Conservation (phyloP, 2,888 invertebrate genomes). For the Acronicta aceris region DNA sequence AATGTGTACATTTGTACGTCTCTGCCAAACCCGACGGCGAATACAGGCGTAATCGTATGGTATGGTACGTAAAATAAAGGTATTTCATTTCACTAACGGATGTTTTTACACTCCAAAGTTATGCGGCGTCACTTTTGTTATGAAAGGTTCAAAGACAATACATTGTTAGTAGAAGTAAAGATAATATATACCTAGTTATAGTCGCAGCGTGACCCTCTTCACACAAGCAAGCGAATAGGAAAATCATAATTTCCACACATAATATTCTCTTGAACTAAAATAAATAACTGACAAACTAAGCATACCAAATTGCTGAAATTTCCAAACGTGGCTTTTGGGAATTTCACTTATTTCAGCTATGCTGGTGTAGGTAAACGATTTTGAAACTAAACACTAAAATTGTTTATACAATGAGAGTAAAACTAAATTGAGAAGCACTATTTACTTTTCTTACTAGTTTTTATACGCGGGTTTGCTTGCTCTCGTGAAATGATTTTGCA, state of each 20-base stretch:
- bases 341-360: constrained; percentile 26
- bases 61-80: no score
- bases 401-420: constrained; percentile 2
- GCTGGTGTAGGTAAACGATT: constrained; percentile 16
- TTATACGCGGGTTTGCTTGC: not conserved
- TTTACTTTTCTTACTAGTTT: not conserved
- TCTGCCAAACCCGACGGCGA: no score
- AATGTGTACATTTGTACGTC: no score
- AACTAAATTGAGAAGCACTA: not conserved
- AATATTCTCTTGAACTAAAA: constrained; percentile 7
- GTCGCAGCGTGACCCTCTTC: constrained; percentile 1
- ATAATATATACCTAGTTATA: no score
- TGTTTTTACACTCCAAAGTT: no score
- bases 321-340: constrained; percentile 32
- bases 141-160: no score
- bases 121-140: no score
- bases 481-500: no score
- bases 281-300: constrained; percentile 25
- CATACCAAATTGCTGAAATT: constrained; percentile 33
- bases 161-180: no score
- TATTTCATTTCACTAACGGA: no score
- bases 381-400: constrained; percentile 12
- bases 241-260: constrained; percentile 14
- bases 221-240: constrained; percentile 9
- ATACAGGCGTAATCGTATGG: no score